Percentiles rank a stretch among this genome's conserved stretches.
Evolutionary conservation across 2,888 invertebrate species (phyloP).

Genomic region (Leptopilina syphax): DNA sequence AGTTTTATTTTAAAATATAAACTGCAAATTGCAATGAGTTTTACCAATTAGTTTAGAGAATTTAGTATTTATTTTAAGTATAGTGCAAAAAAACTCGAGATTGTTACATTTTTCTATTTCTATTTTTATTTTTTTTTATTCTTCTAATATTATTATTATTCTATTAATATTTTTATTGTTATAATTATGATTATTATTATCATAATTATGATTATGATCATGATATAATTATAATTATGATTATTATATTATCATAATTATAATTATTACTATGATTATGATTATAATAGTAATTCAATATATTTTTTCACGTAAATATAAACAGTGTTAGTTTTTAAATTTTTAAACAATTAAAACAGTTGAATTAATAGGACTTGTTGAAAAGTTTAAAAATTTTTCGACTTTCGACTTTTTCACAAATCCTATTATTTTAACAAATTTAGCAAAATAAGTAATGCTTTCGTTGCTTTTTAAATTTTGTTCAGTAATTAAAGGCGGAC

Average conservation of each 20-base stretch:
- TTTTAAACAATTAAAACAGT: not conserved
- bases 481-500: not conserved
- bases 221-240: too few relatives aligned
- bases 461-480: constrained; percentile 13
- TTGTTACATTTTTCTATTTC: not conserved
- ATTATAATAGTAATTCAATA: not conserved
- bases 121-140: not conserved
- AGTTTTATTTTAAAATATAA: constrained; percentile 24
- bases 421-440: constrained; percentile 8
- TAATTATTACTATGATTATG: too few relatives aligned
- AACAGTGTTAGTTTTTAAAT: not conserved
- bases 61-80: constrained; percentile 23
- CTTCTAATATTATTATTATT: not conserved
- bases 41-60: constrained; percentile 43
- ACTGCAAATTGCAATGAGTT: too few relatives aligned
- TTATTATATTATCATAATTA: too few relatives aligned
- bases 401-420: too few relatives aligned
- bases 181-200: too few relatives aligned
- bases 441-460: not conserved
- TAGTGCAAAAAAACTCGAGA: not conserved
- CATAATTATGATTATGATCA: too few relatives aligned
- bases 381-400: too few relatives aligned
- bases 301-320: not conserved
- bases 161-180: not conserved
- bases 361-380: not conserved